A percentile compares a stretch with the other conserved stretches of the same genome.
Evolutionary conservation across 2,113 vertebrate genomes (phyloP).

Genomic region (Channa maculata): DNA sequence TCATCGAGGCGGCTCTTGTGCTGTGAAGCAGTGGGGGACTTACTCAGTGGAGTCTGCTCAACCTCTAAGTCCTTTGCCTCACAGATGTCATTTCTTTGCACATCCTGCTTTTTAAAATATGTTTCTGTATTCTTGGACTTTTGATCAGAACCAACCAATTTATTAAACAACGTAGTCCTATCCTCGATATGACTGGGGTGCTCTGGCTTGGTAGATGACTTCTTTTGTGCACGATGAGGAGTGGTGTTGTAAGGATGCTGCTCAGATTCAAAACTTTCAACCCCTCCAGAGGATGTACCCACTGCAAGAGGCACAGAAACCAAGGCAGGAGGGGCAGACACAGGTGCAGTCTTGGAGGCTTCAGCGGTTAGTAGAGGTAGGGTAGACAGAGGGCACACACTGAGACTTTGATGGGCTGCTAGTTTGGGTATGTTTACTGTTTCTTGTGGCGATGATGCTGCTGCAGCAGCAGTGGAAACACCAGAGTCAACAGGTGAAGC

Average conservation of each 20-base stretch:
- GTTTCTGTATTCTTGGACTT: conserved; percentile 35
- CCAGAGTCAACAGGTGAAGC: conserved; percentile 42
- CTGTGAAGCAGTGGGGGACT: conserved; percentile 47
- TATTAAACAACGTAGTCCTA: conserved; percentile 1
- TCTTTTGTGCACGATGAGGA: conserved; percentile 31
- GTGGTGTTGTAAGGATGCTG: conserved; percentile 26
- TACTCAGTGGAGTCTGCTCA: conserved; percentile 37
- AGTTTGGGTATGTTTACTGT: conserved; percentile 29
- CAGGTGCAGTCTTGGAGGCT: conserved; percentile 73
- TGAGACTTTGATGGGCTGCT: conserved; percentile 50
- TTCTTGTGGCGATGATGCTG: conserved; percentile 35
- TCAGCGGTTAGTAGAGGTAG: conserved; percentile 79
- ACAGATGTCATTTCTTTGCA: conserved; percentile 32
- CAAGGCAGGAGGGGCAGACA: conserved; percentile 71
- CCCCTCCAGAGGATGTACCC: conserved; percentile 46
- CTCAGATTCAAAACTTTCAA: conserved; percentile 38
- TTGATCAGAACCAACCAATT: conserved; percentile 19
- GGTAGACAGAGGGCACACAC: conserved; percentile 65
- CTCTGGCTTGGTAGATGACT: conserved; percentile 47
- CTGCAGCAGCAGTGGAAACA: conserved; percentile 34
- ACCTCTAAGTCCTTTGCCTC: conserved; percentile 36
- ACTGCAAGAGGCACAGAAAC: conserved; percentile 58
- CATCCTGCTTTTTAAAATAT: conserved; percentile 33
- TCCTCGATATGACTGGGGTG: conserved; percentile 31
- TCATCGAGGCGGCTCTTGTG: conserved; percentile 43